A percentile compares a stretch with the other conserved stretches of the same genome.
Conservation (phyloP, 2,888 invertebrate species). For the Lypha dubia region DNA sequence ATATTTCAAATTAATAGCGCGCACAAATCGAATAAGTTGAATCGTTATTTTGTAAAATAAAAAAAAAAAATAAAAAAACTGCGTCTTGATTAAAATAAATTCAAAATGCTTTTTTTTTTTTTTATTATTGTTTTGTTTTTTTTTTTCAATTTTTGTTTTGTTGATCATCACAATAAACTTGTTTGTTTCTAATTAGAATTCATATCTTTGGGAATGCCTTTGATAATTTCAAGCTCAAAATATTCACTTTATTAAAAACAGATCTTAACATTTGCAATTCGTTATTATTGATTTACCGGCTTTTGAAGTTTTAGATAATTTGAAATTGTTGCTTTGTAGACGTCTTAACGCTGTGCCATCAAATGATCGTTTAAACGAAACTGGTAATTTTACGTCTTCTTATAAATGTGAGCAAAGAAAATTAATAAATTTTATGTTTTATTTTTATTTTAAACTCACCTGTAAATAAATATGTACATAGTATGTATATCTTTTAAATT, state of each 20-base stretch:
- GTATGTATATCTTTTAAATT: constrained; percentile 5
- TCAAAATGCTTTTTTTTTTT: background rate
- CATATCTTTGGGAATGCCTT: constrained; percentile 1
- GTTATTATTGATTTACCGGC: constrained; percentile 54
- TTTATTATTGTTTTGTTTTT: too few relatives aligned
- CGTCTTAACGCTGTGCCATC: constrained; percentile 76
- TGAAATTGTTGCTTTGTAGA: constrained; percentile 42
- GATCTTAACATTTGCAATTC: background rate
- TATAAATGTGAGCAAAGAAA: constrained; percentile 75
- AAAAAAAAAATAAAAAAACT: constrained; percentile 6
- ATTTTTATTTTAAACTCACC: constrained; percentile 46
- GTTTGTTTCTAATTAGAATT: constrained; percentile 40
- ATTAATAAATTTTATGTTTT: background rate
- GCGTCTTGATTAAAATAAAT: constrained; percentile 25
- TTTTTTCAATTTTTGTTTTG: background rate
- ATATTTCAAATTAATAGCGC: constrained; percentile 49
- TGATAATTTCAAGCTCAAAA: background rate
- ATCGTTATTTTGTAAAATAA: background rate
- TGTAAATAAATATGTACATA: constrained; percentile 38
- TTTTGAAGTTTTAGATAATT: too few relatives aligned
- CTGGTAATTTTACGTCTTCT: constrained; percentile 77
- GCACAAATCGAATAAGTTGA: background rate
- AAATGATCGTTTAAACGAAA: constrained; percentile 77
- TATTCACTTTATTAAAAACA: constrained; percentile 20
- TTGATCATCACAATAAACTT: constrained; percentile 44